Evolutionary conservation across 2,888 invertebrate genomes (phyloP).

Genomic region (Nemoura dubitans): DNA sequence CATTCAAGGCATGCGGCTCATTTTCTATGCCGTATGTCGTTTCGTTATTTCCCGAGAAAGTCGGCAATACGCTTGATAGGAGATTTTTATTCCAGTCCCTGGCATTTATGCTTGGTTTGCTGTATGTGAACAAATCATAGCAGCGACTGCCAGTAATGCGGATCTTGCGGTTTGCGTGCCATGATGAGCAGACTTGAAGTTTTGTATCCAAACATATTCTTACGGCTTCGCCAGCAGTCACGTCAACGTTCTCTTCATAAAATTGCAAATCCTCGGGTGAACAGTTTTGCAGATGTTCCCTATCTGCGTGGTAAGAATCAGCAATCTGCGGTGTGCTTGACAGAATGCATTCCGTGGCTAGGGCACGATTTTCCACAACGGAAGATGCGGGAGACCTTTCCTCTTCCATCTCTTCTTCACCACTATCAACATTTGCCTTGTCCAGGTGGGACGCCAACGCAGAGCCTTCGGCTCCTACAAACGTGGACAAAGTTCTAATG

Average conservation of each 20-base stretch:
- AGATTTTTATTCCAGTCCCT: not conserved
- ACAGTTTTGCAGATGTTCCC: not conserved
- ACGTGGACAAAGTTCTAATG: not conserved
- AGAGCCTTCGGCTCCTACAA: too few species aligned
- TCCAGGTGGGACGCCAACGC: too few species aligned
- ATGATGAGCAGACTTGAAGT: not conserved
- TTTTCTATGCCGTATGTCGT: slow-evolving; percentile 14
- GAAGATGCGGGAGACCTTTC: too few species aligned
- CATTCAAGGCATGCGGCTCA: slow-evolving; percentile 8
- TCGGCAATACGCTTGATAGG: not conserved
- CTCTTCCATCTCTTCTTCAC: too few species aligned
- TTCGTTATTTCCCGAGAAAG: not conserved
- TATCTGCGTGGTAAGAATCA: not conserved
- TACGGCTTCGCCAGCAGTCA: not conserved
- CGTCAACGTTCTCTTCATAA: not conserved
- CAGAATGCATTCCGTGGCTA: too few species aligned
- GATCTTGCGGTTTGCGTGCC: not conserved
- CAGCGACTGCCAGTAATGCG: not conserved
- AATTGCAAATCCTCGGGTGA: not conserved
- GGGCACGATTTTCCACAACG: too few species aligned
- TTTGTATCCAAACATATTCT: not conserved
- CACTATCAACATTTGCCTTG: too few species aligned
- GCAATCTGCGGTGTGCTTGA: not conserved
- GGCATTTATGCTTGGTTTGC: not conserved
- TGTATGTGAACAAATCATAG: not conserved